Base-by-base conservation (phyloP, 2,888 invertebrate species). In the Eumerus sabulonum region DNA sequence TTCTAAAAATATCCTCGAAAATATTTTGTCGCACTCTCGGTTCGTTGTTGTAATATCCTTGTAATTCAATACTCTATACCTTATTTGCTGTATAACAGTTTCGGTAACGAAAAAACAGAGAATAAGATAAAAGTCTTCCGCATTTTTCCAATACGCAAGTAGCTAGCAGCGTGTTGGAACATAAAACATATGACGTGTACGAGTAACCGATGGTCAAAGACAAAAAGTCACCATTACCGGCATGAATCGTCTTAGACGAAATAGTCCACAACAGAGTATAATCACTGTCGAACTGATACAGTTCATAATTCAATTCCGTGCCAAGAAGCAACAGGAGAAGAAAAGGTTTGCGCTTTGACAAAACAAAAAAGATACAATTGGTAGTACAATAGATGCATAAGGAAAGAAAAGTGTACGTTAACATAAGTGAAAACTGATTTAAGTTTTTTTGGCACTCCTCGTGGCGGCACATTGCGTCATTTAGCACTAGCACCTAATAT, bases 251-350 rank as follows among this genome's bases (percentile, higher is more conserved):
- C 82, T 84, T 82, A 84, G 87, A 84, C 87, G 86, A 82, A 85
- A 86, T 82, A 86, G 85, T 77, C 86, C 86, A 72, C 84, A 85
- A 64, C 86, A 88, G 83, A 88, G 87, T 84, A 83, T 88, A 82
- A 88, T 88, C 82, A 87, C 88, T 67, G 86, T 88, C 54, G 88
- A 88, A 71, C 84, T 88, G 56, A 87, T 88, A 83, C 88, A 88
- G 85, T 88, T 88, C 82, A 88, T 88, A 84, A 88, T 88, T 84
- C 87, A 88, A 85, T 88, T 86, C 83, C 87, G 88, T 74, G 87
- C 87, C 77, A 82, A 85, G 86, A 86, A 88, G 84, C 85, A 85
- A 73, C 85, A 86, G 84, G 86, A 86, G 83, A 87, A 86, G 84
- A 87, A 87, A 86, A 87, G 87, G 87, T 87, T 62, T 70, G 72